Evolutionary conservation across 2,888 invertebrate genomes (phyloP).

Genomic region (Poecilus cupreus): DNA sequence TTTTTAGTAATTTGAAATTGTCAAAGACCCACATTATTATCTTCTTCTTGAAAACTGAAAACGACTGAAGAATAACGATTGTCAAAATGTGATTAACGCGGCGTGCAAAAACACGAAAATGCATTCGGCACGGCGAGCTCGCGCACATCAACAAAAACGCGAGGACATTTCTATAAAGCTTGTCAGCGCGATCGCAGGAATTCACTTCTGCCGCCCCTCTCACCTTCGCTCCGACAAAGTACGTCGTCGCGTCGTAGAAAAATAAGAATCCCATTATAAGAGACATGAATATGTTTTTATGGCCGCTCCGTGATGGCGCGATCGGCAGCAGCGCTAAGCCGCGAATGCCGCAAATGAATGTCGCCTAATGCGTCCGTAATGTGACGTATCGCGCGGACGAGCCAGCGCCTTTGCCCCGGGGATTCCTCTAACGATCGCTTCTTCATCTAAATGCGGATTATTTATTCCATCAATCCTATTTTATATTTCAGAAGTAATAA

Average conservation of each 20-base stretch:
- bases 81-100: slow-evolving; percentile 30
- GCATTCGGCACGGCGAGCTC: slow-evolving; percentile 37
- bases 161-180: slow-evolving; percentile 52
- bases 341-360: slow-evolving; percentile 52
- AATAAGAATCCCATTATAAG: slow-evolving; percentile 55
- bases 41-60: not conserved
- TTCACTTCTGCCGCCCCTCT: not conserved
- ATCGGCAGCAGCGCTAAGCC: not conserved
- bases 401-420: slow-evolving; percentile 60
- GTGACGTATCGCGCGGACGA: slow-evolving; percentile 44
- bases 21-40: no score
- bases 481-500: slow-evolving; percentile 71
- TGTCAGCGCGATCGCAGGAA: slow-evolving; percentile 37
- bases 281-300: slow-evolving; percentile 59
- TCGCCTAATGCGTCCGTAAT: slow-evolving; percentile 56
- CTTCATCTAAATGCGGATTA: slow-evolving; percentile 71
- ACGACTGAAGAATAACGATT: not conserved
- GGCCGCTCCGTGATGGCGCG: not conserved
- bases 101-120: slow-evolving; percentile 48
- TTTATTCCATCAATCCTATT: slow-evolving; percentile 68
- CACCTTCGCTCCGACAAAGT: not conserved
- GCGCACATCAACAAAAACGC: slow-evolving; percentile 23
- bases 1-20: no score
- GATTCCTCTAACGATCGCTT: slow-evolving; percentile 70
- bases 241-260: slow-evolving; percentile 38